Percentiles rank a stretch among this genome's conserved stretches.
Evolutionary conservation across 2,888 invertebrate species (phyloP).

Genomic region (Drosophila barbarae): DNA sequence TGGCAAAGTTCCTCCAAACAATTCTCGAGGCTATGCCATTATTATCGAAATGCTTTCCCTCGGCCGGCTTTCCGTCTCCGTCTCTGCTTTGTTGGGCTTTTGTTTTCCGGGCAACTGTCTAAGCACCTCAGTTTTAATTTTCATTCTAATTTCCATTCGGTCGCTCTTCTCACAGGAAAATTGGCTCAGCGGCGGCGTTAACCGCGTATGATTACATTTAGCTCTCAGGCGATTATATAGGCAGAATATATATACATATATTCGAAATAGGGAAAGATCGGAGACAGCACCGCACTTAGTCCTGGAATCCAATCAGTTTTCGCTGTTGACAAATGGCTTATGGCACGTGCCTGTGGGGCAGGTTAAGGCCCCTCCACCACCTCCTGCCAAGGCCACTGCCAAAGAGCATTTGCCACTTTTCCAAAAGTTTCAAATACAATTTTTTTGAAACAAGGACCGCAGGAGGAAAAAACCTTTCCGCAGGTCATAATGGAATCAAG

Average conservation of each 20-base stretch:
- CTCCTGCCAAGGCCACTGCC: slow-evolving; percentile 7
- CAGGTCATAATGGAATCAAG: slow-evolving; percentile 28
- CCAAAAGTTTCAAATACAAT: slow-evolving; percentile 65
- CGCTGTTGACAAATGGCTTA: slow-evolving; percentile 66
- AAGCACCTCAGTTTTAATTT: slow-evolving; percentile 13
- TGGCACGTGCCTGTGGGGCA: slow-evolving; percentile 59
- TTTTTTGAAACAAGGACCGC: slow-evolving; percentile 38
- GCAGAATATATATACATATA: background rate
- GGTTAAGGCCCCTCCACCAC: background rate
- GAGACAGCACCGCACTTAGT: slow-evolving; percentile 40
- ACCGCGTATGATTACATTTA: slow-evolving; percentile 62
- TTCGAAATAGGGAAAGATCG: background rate
- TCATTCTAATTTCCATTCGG: background rate
- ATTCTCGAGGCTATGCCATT: slow-evolving; percentile 47
- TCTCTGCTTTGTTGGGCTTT: background rate
- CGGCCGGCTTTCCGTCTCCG: slow-evolving; percentile 1
- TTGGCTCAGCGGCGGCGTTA: slow-evolving; percentile 48
- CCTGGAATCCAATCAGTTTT: slow-evolving; percentile 63
- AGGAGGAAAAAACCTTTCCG: slow-evolving; percentile 42
- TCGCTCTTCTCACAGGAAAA: slow-evolving; percentile 28
- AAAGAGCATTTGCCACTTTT: slow-evolving; percentile 61
- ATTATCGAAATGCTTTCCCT: slow-evolving; percentile 42
- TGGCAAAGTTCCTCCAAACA: slow-evolving; percentile 52
- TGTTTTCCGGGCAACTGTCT: background rate
- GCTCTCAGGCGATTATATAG: slow-evolving; percentile 54